Conservation (phyloP, 2,113 vertebrate genomes). For the Limnothrissa miodon region DNA sequence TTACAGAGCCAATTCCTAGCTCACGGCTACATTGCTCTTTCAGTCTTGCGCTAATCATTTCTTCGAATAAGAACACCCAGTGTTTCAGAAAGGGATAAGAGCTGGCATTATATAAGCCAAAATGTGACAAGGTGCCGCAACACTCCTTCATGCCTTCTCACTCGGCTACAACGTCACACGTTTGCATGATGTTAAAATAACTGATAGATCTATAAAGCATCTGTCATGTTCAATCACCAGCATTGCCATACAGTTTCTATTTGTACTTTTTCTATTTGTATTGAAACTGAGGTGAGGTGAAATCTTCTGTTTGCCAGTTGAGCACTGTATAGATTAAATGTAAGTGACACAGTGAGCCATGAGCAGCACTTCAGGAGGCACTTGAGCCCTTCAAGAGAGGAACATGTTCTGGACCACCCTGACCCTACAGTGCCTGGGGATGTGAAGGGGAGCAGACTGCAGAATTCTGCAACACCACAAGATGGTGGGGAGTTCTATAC, state of each 20-base stretch:
- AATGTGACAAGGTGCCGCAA: background rate
- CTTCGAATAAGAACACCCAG: background rate
- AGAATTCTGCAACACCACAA: background rate
- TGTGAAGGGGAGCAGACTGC: background rate
- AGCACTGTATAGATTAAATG: background rate
- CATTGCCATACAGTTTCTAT: background rate
- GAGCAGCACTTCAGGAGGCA: background rate
- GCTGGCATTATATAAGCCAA: background rate
- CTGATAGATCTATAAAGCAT: background rate
- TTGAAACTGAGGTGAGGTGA: background rate
- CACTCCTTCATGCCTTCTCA: background rate
- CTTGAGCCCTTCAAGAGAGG: background rate
- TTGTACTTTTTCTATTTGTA: background rate
- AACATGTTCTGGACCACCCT: background rate
- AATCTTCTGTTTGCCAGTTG: background rate
- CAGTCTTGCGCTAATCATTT: background rate
- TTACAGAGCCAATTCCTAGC: background rate
- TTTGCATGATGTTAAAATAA: background rate
- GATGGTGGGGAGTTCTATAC: background rate
- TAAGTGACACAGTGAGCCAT: background rate
- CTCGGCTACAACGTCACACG: background rate
- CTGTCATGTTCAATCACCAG: background rate
- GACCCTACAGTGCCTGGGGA: background rate
- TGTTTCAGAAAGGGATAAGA: background rate
- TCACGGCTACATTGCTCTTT: background rate